phyloP scores from a whole-genome alignment of 1,140 invertebrate species.

The Camponotus pennsylvanicus region DNA sequence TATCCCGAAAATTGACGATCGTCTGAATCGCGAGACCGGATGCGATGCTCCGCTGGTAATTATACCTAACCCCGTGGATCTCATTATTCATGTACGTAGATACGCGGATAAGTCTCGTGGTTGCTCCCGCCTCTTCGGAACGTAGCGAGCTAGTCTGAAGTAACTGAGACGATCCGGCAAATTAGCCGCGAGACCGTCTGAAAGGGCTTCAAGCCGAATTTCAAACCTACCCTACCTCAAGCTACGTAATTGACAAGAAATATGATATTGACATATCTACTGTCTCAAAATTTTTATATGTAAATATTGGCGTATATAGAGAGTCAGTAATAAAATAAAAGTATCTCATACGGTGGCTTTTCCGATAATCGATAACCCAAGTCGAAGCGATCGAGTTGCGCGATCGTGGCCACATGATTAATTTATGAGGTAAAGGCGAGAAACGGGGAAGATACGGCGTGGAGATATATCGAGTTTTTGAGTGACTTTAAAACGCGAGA shows the following conservation, averaged over 20 bases:
- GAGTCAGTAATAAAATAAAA: constrained; percentile 18
- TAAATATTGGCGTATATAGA: neutral
- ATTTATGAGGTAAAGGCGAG: constrained; percentile 51
- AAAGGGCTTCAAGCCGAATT: constrained; percentile 7
- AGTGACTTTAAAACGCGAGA: constrained; percentile 40
- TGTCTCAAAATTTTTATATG: neutral
- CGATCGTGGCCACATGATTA: constrained; percentile 46
- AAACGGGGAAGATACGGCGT: neutral
- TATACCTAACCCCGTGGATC: constrained; percentile 75
- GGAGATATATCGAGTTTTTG: constrained; percentile 37
- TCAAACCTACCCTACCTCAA: constrained; percentile 56
- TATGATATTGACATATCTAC: constrained; percentile 3
- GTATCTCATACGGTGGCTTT: constrained; percentile 6
- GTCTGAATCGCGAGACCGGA: constrained; percentile 74
- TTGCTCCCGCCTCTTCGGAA: constrained; percentile 61
- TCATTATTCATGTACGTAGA: constrained; percentile 76
- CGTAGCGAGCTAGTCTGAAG: constrained; percentile 13
- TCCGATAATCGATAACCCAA: constrained; percentile 41
- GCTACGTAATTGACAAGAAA: constrained; percentile 37
- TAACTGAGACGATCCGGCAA: constrained; percentile 63
- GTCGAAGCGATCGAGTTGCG: constrained; percentile 31
- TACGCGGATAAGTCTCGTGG: constrained; percentile 53
- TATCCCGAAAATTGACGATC: constrained; percentile 72
- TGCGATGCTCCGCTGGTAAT: constrained; percentile 78
- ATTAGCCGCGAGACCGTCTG: constrained; percentile 61